Percentiles rank a stretch among this genome's conserved stretches.
Conservation (phyloP, 2,113 vertebrate species). For the Tragelaphus buxtoni region DNA sequence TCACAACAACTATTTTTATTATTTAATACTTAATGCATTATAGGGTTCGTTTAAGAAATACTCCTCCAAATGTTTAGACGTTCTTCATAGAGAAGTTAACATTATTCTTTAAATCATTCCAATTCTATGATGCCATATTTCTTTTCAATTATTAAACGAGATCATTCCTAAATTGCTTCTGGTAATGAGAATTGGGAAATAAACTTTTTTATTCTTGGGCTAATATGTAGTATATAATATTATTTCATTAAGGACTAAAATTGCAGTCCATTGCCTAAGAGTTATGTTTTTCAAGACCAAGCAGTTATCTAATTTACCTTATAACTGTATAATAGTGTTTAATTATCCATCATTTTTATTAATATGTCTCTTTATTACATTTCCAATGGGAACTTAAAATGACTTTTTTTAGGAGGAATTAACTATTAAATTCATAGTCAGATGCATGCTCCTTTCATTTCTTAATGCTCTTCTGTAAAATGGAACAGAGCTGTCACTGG, state of each 20-base stretch:
- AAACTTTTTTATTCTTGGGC: not conserved
- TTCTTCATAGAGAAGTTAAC: not conserved
- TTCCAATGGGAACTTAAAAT: slow-evolving; percentile 5
- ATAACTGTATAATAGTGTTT: not conserved
- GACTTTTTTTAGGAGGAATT: not conserved
- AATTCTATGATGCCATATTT: not conserved
- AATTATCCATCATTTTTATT: slow-evolving; percentile 9
- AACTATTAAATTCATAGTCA: not conserved
- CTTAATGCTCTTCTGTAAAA: slow-evolving; percentile 33
- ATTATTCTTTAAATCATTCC: not conserved
- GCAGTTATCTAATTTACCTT: not conserved
- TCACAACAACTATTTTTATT: not conserved
- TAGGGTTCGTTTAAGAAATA: not conserved
- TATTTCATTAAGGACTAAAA: not conserved
- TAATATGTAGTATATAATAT: not conserved
- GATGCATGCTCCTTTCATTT: slow-evolving; percentile 5
- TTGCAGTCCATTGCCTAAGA: not conserved
- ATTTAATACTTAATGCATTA: not conserved
- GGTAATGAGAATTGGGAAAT: not conserved
- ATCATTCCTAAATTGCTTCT: not conserved
- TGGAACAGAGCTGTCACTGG: slow-evolving; percentile 20
- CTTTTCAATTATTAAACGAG: not conserved
- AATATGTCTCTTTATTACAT: not conserved
- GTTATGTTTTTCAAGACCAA: not conserved
- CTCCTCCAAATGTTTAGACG: not conserved